phyloP scores from a whole-genome alignment of 2,888 invertebrate species.

The Calameuta pallipes region DNA sequence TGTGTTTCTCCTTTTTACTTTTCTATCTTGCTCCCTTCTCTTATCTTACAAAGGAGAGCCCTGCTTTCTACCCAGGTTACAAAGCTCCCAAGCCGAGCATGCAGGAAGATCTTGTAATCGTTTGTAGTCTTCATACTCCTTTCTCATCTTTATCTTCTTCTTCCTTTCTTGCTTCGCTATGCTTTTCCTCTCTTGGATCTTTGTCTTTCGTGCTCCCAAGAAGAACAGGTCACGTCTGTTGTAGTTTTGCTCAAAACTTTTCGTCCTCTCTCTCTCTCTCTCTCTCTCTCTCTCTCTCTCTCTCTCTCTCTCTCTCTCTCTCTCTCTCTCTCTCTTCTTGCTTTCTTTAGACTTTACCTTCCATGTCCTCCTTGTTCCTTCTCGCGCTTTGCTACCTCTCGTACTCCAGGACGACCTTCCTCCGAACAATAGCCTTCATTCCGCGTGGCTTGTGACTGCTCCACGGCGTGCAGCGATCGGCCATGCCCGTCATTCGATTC shows the following conservation, averaged over 20 bases:
- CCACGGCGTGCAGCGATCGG: constrained; percentile 44
- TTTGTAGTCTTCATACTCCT: not conserved
- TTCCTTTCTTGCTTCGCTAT: not conserved
- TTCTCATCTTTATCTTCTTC: not conserved
- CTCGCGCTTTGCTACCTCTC: constrained; percentile 23
- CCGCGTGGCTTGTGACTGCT: constrained; percentile 54
- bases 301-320: too few species aligned
- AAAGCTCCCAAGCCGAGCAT: constrained; percentile 29
- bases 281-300: too few species aligned
- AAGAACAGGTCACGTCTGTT: too few species aligned
- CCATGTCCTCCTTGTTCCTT: constrained; percentile 1
- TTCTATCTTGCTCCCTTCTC: not conserved
- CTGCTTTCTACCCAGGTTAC: not conserved
- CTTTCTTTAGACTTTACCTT: too few species aligned
- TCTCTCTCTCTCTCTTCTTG: too few species aligned
- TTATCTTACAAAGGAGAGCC: not conserved
- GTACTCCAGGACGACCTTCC: constrained; percentile 16
- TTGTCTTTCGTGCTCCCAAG: too few species aligned
- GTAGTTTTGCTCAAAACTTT: too few species aligned
- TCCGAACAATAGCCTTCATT: constrained; percentile 45
- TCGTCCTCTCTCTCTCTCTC: too few species aligned
- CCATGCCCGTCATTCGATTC: constrained; percentile 41
- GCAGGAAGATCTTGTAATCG: constrained; percentile 29
- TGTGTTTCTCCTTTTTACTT: not conserved
- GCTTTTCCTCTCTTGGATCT: not conserved